Base-by-base conservation (phyloP, 2,888 invertebrate species). In the Nymphalis c-album region DNA sequence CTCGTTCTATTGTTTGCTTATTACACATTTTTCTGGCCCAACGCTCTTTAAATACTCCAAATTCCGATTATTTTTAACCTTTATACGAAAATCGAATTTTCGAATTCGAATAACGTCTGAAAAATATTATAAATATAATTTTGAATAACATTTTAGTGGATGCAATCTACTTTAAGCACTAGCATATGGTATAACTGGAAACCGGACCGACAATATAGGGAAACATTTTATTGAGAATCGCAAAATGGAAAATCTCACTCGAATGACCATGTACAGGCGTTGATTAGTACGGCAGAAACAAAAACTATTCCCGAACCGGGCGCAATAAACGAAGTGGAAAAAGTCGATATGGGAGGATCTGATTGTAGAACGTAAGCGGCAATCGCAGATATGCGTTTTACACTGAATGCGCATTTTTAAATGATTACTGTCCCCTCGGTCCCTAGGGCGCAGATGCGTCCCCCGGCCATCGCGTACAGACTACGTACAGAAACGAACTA, bases 261-360 rank as follows among this genome's bases (percentile, higher is more conserved):
- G 79, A 78, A 76, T 80, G 77, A 81, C 80, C 80, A 84, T 85
- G 85, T 85, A 82, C 85, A 78, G 81, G 85, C 87, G 88, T 90
- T 91, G 90, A 91, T 91, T 91, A 91, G 90, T 87, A 81, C 83
- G 82, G 82, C 79, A 80, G 86, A 84, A 88, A 89, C 86, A 89
- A 88, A 91, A 91, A 90, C 90, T 90, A 91, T 90, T 88, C 86
- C 86, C 86, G 82, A 88, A 90, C 85, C 80, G 83, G 78, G 79
- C 76, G 86, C 83, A 87, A 85, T 85, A 87, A 90, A 86, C 88
- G 89, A 89, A 87, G 89, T 84, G 90, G 90, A 91, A 91, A 91
- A 90, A 90, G 88, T 88, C 90, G 86, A 90, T 91, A 91, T 87
- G 85, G 81, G 76, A 79, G 84, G 80, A 87, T 86, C 86, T 86